A percentile compares a stretch with the other conserved stretches of the same genome.
Conservation (phyloP, 1,140 invertebrate species). For the Pogonomyrmex barbatus region DNA sequence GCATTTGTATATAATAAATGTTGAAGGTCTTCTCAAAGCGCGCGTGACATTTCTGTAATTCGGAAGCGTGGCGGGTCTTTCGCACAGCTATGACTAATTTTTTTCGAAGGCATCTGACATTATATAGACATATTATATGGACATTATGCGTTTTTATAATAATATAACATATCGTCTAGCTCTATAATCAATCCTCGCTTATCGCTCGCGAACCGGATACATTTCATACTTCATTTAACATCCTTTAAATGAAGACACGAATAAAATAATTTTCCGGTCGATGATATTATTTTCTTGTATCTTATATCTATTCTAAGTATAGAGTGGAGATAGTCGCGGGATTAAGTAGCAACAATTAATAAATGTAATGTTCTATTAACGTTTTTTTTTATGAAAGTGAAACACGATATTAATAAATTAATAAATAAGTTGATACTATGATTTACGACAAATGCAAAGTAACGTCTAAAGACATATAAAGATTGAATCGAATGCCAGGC, state of each 20-base stretch:
- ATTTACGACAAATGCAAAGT: background rate
- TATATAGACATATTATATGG: background rate
- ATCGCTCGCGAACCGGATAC: background rate
- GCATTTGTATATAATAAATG: background rate
- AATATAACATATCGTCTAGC: background rate
- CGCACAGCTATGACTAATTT: background rate
- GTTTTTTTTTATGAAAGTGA: background rate
- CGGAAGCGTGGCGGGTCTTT: background rate
- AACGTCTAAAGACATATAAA: background rate
- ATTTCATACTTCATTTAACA: slow-evolving; percentile 9
- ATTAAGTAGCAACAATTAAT: background rate
- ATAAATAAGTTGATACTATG: background rate
- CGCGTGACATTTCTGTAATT: background rate
- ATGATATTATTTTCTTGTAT: background rate
- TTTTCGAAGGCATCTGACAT: background rate
- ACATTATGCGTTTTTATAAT: slow-evolving; percentile 8
- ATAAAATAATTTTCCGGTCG: background rate
- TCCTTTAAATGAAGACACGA: too few relatives aligned
- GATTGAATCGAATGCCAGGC: slow-evolving; percentile 1
- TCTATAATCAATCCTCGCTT: background rate
- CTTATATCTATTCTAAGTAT: background rate
- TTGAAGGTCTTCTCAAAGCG: background rate
- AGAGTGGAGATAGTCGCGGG: background rate
- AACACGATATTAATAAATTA: background rate
- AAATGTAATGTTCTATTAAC: background rate